Conservation (phyloP, 2,797 vertebrate genomes). For the Hemibagrus guttatus region DNA sequence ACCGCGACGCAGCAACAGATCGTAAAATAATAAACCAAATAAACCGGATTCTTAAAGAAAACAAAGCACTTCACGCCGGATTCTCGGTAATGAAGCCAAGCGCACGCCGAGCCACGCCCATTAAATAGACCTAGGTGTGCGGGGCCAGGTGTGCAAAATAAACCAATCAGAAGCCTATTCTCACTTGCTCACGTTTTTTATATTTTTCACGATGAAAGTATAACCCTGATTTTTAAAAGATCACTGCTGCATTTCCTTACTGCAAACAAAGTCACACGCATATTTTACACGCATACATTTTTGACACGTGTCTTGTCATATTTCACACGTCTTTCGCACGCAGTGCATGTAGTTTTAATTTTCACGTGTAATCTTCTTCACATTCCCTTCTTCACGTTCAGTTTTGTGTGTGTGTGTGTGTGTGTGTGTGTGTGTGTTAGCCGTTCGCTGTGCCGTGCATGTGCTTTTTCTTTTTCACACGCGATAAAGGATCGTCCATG, state of each 20-base stretch:
- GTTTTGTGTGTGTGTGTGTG: no score
- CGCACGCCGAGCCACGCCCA: background rate
- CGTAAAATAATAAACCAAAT: no score
- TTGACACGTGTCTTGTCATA: no score
- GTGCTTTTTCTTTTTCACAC: no score
- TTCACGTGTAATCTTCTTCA: no score
- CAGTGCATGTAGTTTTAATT: no score
- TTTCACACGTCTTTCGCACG: no score
- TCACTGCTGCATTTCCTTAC: background rate
- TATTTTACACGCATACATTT: background rate
- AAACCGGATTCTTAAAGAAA: background rate
- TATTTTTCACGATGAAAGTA: background rate
- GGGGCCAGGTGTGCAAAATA: background rate
- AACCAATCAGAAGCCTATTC: background rate
- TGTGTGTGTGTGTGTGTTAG: no score
- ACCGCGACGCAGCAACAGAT: background rate
- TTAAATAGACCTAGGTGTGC: background rate
- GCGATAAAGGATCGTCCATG: background rate
- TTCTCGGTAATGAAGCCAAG: background rate
- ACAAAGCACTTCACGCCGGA: background rate
- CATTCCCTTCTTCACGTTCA: no score
- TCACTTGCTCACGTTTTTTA: background rate
- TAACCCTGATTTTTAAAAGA: background rate
- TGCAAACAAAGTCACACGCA: background rate
- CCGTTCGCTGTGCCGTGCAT: no score